phyloP scores from a whole-genome alignment of 2,797 vertebrate species.

The Scleropages formosus region DNA sequence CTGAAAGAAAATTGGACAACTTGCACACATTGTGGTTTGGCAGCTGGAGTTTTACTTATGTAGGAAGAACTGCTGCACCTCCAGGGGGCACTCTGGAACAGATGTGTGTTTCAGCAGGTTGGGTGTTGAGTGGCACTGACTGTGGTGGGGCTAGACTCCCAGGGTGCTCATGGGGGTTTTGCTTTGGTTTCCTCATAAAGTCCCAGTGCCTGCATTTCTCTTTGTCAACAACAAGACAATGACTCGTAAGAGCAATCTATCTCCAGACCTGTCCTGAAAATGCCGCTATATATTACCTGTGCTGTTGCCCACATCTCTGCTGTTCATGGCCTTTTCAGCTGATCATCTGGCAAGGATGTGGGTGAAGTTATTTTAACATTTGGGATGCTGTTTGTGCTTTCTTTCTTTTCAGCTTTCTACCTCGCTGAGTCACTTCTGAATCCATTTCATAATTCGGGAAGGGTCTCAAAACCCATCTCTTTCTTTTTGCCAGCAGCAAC shows the following conservation, averaged over 20 bases:
- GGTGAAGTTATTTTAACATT: no score
- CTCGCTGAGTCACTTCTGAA: no score
- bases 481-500: no score
- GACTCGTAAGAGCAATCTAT: conserved; percentile 26
- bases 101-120: conserved; percentile 22
- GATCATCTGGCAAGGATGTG: neutral
- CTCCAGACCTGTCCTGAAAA: conserved; percentile 25
- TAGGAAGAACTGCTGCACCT: conserved; percentile 4
- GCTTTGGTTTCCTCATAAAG: neutral
- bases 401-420: no score
- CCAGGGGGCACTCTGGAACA: neutral
- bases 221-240: conserved; percentile 43
- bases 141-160: conserved; percentile 38
- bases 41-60: neutral
- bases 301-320: neutral
- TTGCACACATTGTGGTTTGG: neutral
- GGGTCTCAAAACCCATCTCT: no score
- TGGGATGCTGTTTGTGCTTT: no score
- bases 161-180: conserved; percentile 1
- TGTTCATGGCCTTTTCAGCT: conserved; percentile 4
- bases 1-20: no score
- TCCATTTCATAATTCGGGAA: no score
- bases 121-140: conserved; percentile 38
- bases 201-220: conserved; percentile 40
- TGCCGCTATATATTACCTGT: neutral